phyloP scores from a whole-genome alignment of 1,140 invertebrate genomes.

The Lasaia peninsularis region DNA sequence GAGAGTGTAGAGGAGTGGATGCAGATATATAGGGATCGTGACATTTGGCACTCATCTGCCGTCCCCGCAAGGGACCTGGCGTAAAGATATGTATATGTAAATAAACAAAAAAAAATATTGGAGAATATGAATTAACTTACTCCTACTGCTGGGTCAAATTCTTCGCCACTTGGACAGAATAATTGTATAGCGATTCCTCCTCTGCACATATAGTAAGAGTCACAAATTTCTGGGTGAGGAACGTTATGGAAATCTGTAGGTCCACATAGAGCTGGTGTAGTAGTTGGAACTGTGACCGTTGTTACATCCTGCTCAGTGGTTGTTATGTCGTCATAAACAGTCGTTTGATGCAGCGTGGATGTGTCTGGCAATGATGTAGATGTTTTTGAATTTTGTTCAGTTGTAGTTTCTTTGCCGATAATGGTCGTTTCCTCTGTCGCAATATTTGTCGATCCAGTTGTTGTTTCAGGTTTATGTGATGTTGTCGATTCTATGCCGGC shows the following conservation, averaged over 20 bases:
- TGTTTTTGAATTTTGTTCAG: background rate
- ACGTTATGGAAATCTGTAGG: conserved; percentile 31
- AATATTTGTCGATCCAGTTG: background rate
- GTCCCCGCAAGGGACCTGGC: too few species aligned
- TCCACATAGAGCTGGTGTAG: conserved; percentile 16
- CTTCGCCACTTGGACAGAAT: conserved; percentile 31
- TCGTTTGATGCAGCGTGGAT: conserved; percentile 3
- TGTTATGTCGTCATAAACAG: background rate
- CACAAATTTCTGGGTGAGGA: conserved; percentile 35
- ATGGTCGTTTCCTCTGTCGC: background rate
- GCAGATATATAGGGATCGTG: too few species aligned
- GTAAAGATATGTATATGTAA: too few species aligned
- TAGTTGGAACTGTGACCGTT: conserved; percentile 13
- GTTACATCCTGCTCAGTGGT: conserved; percentile 9
- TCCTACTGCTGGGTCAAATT: conserved; percentile 30
- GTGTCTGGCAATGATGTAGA: conserved; percentile 6
- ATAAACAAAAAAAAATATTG: background rate
- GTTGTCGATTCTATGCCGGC: background rate
- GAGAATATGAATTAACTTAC: conserved; percentile 26
- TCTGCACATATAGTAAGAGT: conserved; percentile 36
- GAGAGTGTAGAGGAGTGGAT: too few species aligned
- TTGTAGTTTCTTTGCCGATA: background rate
- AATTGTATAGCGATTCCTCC: conserved; percentile 30
- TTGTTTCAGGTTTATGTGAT: background rate
- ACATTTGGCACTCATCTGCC: too few species aligned